phyloP scores from a whole-genome alignment of 2,113 vertebrate genomes.

The Misgurnus anguillicaudatus region DNA sequence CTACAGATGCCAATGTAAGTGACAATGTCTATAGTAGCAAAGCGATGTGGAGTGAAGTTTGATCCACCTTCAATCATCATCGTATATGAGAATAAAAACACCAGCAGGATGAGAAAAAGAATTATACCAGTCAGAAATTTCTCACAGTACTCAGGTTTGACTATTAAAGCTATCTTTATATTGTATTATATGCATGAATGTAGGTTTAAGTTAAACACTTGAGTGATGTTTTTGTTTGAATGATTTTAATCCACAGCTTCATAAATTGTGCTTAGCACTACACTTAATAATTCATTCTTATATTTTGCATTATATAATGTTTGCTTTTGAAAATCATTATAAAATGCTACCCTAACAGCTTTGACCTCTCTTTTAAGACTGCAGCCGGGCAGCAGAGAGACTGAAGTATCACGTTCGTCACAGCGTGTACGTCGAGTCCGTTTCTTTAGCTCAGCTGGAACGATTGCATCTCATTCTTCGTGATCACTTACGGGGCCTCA shows the following conservation, averaged over 20 bases:
- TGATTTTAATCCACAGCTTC: too few species aligned
- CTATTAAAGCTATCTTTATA: not conserved
- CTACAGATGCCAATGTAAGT: not conserved
- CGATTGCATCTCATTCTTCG: conserved; percentile 81
- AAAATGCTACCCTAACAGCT: too few species aligned
- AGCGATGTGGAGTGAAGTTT: conserved; percentile 89
- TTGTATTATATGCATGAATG: not conserved
- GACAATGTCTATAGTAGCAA: conserved; percentile 77
- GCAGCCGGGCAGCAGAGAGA: conserved; percentile 81
- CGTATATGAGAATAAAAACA: conserved; percentile 76
- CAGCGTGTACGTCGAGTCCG: conserved; percentile 79
- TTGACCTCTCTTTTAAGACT: conserved; percentile 73
- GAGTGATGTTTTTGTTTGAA: too few species aligned
- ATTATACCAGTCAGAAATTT: conserved; percentile 89
- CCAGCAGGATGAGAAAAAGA: conserved; percentile 78
- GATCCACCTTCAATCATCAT: conserved; percentile 86
- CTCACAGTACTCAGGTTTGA: conserved; percentile 83
- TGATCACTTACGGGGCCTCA: conserved; percentile 80
- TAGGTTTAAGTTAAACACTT: too few species aligned
- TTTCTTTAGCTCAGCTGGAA: conserved; percentile 81
- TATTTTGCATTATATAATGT: too few species aligned
- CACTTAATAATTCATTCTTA: too few species aligned
- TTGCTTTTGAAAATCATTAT: too few species aligned
- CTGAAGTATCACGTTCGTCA: conserved; percentile 88
- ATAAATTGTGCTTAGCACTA: too few species aligned